Conservation (phyloP, 2,797 vertebrate species). For the Tokudaia tokunoshimensis region DNA sequence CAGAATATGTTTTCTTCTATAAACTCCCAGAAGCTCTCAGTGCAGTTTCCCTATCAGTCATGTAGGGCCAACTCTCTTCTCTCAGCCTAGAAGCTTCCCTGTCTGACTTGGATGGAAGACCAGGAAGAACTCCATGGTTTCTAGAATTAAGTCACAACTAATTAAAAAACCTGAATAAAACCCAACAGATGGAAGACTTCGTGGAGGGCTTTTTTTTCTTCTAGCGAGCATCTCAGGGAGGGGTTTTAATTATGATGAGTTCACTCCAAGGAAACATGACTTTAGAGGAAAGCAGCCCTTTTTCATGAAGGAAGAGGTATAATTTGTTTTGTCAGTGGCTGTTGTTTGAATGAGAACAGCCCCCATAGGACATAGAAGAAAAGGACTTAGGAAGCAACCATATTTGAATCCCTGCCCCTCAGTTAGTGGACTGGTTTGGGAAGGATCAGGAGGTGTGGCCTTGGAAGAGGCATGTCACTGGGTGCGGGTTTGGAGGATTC, state of each 20-base stretch:
- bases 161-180: constrained; percentile 42
- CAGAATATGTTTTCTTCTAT: not conserved
- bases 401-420: not conserved
- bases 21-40: not conserved
- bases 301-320: not conserved
- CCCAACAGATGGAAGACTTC: not conserved
- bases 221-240: not conserved
- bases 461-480: not conserved
- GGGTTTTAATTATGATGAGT: not conserved
- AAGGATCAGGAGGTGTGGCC: not conserved
- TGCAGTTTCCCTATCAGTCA: constrained; percentile 17
- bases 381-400: not conserved
- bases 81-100: not conserved
- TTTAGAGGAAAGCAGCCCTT: not conserved
- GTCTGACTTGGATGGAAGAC: not conserved
- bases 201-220: not conserved
- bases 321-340: not conserved
- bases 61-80: not conserved
- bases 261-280: not conserved
- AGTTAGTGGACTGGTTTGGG: not conserved
- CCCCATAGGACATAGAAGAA: not conserved
- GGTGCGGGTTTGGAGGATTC: not conserved
- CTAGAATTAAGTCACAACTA: constrained; percentile 42
- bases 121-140: constrained; percentile 5
- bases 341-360: not conserved